phyloP scores from a whole-genome alignment of 1,140 invertebrate species.

The Atta colombica region DNA sequence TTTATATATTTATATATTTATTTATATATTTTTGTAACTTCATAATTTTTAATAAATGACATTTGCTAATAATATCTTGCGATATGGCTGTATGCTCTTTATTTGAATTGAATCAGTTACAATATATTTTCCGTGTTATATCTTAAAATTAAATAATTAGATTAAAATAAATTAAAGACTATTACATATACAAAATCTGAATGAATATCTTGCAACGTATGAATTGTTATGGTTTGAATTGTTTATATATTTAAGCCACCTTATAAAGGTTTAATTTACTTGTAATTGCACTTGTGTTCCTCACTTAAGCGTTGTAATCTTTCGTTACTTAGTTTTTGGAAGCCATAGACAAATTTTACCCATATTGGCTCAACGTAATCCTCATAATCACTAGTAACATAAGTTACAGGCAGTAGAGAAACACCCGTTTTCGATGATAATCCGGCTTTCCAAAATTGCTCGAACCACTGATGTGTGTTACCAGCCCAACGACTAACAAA shows the following conservation, averaged over 20 bases:
- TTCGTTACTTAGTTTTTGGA: constrained; percentile 83
- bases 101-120: constrained; percentile 80
- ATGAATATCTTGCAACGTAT: background rate
- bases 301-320: constrained; percentile 86
- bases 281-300: constrained; percentile 85
- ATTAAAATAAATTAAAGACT: constrained; percentile 1
- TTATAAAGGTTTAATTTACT: constrained; percentile 77
- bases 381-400: constrained; percentile 82
- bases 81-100: no score
- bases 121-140: constrained; percentile 79
- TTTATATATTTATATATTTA: no score
- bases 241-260: no score
- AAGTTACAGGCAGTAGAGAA: constrained; percentile 87
- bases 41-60: no score
- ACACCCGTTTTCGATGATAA: constrained; percentile 88
- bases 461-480: constrained; percentile 88
- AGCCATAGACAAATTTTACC: constrained; percentile 88
- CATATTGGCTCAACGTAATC: constrained; percentile 83
- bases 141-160: background rate
- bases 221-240: no score
- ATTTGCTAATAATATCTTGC: no score
- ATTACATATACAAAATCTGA: background rate
- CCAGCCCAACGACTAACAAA: constrained; percentile 89
- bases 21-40: no score
- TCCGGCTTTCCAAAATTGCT: constrained; percentile 88